phyloP scores from a whole-genome alignment of 2,888 invertebrate species.

The Macrosiphum euphorbiae region DNA sequence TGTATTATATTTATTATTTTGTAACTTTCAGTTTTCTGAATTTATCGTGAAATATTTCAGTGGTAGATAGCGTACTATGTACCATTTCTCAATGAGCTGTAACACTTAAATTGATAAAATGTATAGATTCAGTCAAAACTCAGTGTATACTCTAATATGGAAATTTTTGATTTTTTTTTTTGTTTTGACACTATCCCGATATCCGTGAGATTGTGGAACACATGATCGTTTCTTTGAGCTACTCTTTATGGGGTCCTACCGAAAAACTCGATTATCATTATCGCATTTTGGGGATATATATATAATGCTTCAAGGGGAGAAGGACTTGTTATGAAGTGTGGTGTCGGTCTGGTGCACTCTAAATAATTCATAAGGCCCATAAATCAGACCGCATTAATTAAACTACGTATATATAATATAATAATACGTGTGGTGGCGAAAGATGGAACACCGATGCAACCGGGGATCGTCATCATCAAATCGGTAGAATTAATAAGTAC shows the following conservation, averaged over 20 bases:
- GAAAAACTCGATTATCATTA: conserved; percentile 62
- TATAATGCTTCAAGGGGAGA: conserved; percentile 34
- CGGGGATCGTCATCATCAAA: conserved; percentile 39
- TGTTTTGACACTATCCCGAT: background rate
- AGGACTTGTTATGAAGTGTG: conserved; percentile 45
- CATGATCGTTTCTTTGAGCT: conserved; percentile 28
- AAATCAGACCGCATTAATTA: conserved; percentile 64
- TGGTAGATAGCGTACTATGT: conserved; percentile 56
- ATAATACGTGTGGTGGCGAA: conserved; percentile 41
- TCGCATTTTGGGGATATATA: conserved; percentile 32
- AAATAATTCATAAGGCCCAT: conserved; percentile 64
- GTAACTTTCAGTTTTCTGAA: background rate
- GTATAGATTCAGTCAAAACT: background rate
- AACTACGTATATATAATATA: conserved; percentile 55
- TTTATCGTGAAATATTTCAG: background rate
- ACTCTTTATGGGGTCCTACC: conserved; percentile 14
- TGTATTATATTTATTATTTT: background rate
- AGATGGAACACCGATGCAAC: conserved; percentile 32
- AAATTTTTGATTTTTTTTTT: background rate
- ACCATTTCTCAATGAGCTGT: background rate
- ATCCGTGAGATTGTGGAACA: conserved; percentile 30
- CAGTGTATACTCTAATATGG: background rate
- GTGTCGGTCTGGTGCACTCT: conserved; percentile 62
- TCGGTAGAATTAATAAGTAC: conserved; percentile 64
- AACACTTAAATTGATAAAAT: background rate